Evolutionary conservation across 2,797 vertebrate species (phyloP), one percentile per base, ranked within the genome.

Genomic region (Notolepis coatsorum): DNA sequence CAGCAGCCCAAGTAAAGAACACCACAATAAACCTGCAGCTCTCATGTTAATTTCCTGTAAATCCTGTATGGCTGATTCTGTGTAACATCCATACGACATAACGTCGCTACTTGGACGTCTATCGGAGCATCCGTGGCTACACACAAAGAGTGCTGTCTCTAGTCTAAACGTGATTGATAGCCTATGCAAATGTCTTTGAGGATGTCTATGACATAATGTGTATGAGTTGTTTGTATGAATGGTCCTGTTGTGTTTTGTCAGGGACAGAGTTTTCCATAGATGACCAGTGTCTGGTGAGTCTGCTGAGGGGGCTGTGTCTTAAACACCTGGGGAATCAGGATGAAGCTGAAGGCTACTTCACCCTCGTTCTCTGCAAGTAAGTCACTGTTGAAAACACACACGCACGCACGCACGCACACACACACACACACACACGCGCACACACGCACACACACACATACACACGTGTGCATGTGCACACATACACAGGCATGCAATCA

Each of bases 271-370:
- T 94, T 71, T 86, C 93, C 37, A 87, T 88, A 75, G 98, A 99
- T 72, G 97, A 99, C 63, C 94, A 94, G 65, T 99, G 96, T 30
- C 81, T 99, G 82, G 80, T 99, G 78, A 96, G 96, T 72, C 82
- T 99, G 51, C 86, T 99, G 65, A 98, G 96, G 84, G 97, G 96
- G 17, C 91, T 99, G 7, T 99, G 97, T 81, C 93, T 98, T 52
- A 99, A 97, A 89, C 95, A 99, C 84, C 86, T 98, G 79, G 96
- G 96, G 54, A 93, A 92, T 60, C 88, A 88, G 10, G 92, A 91
- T 15, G 96, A 98, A 80, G 96, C 97, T 0, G 96, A 99, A 78
- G 95, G 96, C 56, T 96, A 96, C 87, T 99, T 99, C 75, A 94
- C 93, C 65, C 96, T 95, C 20, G 90, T 99, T 53, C 90, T 92